These are phyloP conservation scores for Conus ventricosus DNA, from an alignment of 1,140 invertebrate genomes.

Conservation along the genomic window DNA sequence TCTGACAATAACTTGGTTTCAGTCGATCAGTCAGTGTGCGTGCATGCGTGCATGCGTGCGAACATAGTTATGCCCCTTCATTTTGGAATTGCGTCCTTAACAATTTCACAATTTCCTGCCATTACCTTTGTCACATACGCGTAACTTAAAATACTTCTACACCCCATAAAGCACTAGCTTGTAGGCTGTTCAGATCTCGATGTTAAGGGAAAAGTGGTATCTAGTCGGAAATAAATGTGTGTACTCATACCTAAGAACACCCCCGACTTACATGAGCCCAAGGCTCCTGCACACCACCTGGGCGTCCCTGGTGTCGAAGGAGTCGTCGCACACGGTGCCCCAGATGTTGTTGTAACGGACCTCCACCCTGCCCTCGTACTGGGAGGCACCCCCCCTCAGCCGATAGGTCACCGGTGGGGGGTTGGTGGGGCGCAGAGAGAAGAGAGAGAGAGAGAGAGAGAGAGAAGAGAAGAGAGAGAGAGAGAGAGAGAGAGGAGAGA, in stretches of 20 bases:
- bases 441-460: background rate
- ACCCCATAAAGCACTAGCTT: too few species aligned
- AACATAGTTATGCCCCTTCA: too few species aligned
- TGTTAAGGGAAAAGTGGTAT: too few species aligned
- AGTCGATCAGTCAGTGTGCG: background rate
- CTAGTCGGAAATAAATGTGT: too few species aligned
- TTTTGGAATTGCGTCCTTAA: too few species aligned
- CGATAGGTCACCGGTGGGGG: constrained; percentile 20
- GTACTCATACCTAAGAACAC: too few species aligned
- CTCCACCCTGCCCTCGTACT: constrained; percentile 80
- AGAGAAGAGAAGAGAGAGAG: too few species aligned
- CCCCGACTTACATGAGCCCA: constrained; percentile 70
- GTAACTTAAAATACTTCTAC: too few species aligned
- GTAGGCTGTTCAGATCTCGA: too few species aligned
- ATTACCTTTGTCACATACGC: too few species aligned
- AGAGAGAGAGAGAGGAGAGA: background rate
- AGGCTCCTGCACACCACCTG: constrained; percentile 83
- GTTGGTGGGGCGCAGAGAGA: background rate
- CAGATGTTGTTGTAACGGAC: constrained; percentile 82
- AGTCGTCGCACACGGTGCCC: constrained; percentile 86
- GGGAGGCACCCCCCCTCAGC: constrained; percentile 44
- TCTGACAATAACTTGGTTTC: too few species aligned
- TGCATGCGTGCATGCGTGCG: constrained; percentile 7
- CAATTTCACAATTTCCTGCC: too few species aligned
- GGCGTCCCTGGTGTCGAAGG: constrained; percentile 82